Conservation (phyloP, 2,113 vertebrate species). For the Lutjanus erythropterus region DNA sequence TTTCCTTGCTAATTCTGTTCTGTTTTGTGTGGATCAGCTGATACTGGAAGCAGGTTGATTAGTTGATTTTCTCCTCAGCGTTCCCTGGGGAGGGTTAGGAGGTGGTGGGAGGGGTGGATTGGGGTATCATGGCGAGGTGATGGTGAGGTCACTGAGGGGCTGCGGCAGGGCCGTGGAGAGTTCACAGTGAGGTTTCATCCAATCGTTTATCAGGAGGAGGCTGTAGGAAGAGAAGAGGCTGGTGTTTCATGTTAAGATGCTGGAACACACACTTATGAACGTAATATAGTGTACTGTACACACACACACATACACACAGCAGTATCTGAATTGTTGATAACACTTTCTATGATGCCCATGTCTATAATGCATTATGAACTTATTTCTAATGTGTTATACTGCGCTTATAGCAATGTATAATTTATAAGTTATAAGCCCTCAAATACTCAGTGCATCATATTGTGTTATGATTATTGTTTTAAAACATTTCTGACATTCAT, state of each 20-base stretch:
- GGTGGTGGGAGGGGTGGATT: neutral
- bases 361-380: too few species aligned
- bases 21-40: neutral
- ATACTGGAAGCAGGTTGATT: constrained; percentile 1
- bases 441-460: too few species aligned
- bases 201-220: neutral
- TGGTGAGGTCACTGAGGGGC: constrained; percentile 24
- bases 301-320: neutral
- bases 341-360: too few species aligned
- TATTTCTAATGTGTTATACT: too few species aligned
- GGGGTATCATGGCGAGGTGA: constrained; percentile 28
- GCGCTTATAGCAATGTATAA: too few species aligned
- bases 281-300: neutral
- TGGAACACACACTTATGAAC: neutral
- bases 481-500: too few species aligned
- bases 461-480: too few species aligned
- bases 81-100: neutral
- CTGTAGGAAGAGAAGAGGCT: neutral
- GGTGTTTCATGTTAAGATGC: neutral
- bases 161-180: constrained; percentile 15
- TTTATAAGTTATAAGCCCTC: too few species aligned
- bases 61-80: neutral
- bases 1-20: neutral
- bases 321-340: neutral
- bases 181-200: constrained; percentile 16